phyloP scores from a whole-genome alignment of 2,888 invertebrate genomes.

The Molanna angustata region DNA sequence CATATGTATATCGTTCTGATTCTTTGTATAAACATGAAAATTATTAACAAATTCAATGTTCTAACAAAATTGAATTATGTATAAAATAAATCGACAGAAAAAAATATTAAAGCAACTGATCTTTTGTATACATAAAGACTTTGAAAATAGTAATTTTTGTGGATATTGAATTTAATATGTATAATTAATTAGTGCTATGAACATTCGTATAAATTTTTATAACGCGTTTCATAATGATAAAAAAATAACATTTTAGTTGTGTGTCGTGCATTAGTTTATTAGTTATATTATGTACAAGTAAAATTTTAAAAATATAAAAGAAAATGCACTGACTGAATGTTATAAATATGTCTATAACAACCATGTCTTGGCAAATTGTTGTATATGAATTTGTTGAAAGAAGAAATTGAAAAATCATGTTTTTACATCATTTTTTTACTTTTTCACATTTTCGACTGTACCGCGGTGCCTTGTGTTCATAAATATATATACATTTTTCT shows the following conservation, averaged over 20 bases:
- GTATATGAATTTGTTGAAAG: too few species aligned
- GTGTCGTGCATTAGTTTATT: not conserved
- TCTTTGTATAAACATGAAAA: not conserved
- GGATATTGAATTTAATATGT: not conserved
- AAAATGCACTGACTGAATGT: not conserved
- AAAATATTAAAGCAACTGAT: too few species aligned
- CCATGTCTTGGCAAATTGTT: too few species aligned
- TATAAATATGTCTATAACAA: not conserved
- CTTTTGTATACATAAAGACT: not conserved
- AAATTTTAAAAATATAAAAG: not conserved
- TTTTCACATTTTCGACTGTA: conserved; percentile 24
- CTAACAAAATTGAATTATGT: not conserved
- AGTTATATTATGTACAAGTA: not conserved
- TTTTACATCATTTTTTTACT: not conserved
- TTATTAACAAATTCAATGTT: not conserved
- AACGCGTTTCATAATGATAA: not conserved
- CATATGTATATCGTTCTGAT: too few species aligned
- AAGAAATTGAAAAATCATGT: too few species aligned
- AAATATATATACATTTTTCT: not conserved
- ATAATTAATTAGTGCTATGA: not conserved
- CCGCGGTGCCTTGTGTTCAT: conserved; percentile 28
- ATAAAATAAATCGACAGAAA: not conserved
- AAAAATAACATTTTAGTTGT: not conserved
- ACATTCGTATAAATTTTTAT: not conserved
- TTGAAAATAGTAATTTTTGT: too few species aligned